Evolutionary conservation across 2,113 vertebrate genomes (phyloP).

Genomic region (Phrynosoma blainvillii): DNA sequence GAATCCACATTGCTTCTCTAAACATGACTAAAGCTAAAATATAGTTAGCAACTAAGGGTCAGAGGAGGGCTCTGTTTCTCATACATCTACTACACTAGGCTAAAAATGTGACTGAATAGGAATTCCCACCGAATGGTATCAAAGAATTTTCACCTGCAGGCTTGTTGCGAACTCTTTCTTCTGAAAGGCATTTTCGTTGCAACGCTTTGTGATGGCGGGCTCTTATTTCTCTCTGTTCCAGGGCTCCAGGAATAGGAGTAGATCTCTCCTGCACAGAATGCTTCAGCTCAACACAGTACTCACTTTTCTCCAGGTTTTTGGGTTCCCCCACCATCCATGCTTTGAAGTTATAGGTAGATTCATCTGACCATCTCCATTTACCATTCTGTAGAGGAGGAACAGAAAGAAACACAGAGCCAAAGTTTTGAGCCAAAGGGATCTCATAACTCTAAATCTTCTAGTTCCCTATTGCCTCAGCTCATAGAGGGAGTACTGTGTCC

Average conservation of each 20-base stretch:
- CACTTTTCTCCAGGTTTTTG: not conserved
- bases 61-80: no score
- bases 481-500: no score
- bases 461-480: no score
- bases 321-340: not conserved
- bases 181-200: not conserved
- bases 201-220: not conserved
- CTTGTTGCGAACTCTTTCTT: not conserved
- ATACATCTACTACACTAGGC: not conserved
- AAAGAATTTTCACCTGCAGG: not conserved
- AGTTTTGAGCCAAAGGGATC: not conserved
- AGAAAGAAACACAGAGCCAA: not conserved
- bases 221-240: not conserved
- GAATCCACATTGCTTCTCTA: no score
- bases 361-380: constrained; percentile 19
- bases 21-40: no score
- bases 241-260: not conserved
- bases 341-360: constrained; percentile 16
- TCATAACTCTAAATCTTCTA: no score
- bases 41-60: no score
- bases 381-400: not conserved
- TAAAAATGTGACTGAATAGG: not conserved
- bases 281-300: constrained; percentile 1
- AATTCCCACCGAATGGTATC: no score
- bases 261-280: not conserved